phyloP scores from a whole-genome alignment of 2,797 vertebrate genomes.

The Taenioides sp. region DNA sequence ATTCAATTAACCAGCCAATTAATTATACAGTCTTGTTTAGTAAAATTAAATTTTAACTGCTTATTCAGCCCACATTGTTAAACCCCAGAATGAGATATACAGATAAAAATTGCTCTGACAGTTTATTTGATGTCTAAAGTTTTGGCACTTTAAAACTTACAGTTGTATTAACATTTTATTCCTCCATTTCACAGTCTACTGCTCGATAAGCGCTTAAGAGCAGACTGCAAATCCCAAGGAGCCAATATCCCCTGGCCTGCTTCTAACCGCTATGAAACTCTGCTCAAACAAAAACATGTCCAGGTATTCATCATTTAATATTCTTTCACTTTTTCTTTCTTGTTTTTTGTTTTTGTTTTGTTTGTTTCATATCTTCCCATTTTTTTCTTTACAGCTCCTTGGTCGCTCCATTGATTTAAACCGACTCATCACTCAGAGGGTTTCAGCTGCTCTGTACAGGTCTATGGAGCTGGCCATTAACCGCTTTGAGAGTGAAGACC shows the following conservation, averaged over 20 bases:
- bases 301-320: constrained; percentile 76
- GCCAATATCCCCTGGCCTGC: constrained; percentile 88
- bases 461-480: constrained; percentile 94
- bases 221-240: constrained; percentile 94
- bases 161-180: neutral
- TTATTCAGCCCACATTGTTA: no score
- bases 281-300: constrained; percentile 94
- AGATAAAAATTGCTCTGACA: no score
- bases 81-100: no score
- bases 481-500: constrained; percentile 96
- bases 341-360: accelerated
- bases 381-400: constrained; percentile 80
- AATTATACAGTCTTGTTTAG: no score
- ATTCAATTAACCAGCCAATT: no score
- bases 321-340: neutral
- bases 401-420: constrained; percentile 97
- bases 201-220: constrained; percentile 90
- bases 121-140: no score
- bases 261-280: constrained; percentile 93
- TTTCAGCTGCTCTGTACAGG: constrained; percentile 91
- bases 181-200: constrained; percentile 79
- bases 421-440: constrained; percentile 93
- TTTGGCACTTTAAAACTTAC: no score
- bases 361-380: neutral
- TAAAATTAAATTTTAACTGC: no score